phyloP scores from a whole-genome alignment of 2,797 vertebrate species.

The Perdix hodgsoniae region DNA sequence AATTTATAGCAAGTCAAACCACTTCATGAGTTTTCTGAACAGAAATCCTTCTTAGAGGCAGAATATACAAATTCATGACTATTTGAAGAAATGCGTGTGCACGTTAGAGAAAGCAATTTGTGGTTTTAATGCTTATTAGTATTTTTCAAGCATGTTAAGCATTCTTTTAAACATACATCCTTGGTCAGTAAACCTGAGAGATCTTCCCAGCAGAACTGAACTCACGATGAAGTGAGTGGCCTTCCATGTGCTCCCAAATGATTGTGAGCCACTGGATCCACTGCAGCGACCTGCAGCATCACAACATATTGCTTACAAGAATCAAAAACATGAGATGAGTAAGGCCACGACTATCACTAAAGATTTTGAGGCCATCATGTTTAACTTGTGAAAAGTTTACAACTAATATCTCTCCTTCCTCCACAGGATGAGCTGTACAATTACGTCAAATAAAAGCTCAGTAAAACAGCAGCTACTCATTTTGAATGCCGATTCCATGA shows the following conservation, averaged over 20 bases:
- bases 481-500: neutral
- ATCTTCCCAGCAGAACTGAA: neutral
- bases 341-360: neutral
- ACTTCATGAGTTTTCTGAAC: neutral
- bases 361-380: constrained; percentile 15
- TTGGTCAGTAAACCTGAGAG: neutral
- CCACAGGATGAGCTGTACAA: neutral
- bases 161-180: neutral
- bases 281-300: neutral
- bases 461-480: neutral
- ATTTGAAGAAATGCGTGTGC: neutral
- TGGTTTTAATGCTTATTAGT: neutral
- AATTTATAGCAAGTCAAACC: neutral
- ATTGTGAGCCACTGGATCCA: neutral
- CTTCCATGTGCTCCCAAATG: constrained; percentile 1
- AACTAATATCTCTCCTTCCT: neutral
- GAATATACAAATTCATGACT: neutral
- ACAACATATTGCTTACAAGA: neutral
- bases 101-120: neutral
- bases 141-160: neutral
- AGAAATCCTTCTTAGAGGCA: neutral
- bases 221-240: neutral
- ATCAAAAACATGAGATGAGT: neutral
- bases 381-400: neutral
- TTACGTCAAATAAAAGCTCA: neutral